Base-by-base conservation (phyloP, 2,797 vertebrate genomes). In the Buceros bicornis region DNA sequence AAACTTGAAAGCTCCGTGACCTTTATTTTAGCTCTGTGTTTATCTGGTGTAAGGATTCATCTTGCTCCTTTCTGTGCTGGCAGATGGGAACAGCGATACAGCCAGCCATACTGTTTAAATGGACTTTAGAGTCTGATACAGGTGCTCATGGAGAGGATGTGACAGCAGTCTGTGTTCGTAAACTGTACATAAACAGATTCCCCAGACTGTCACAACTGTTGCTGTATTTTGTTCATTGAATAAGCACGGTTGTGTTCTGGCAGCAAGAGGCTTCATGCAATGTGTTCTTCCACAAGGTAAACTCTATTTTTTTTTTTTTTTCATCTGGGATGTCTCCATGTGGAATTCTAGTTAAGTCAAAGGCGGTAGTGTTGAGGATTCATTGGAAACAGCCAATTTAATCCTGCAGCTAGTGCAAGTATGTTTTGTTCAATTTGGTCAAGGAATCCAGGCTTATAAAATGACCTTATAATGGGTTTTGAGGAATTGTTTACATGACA, bases 391-490 rank as follows among this genome's bases (percentile, higher is more conserved):
- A 79, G 70, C 22, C 70, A 78, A 22, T 84, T 83, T 82, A 90
- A 93, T 96, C 58, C 87, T 79, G n/a, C 19, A 66, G 87, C 65
- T 84, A 90, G 50, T 17, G 12, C 58, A 87, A 95, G 43, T 77
- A 40, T 89, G 56, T 81, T 88, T 95, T 94, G 53, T 95, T 94
- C 80, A 47, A 66, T 69, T 89, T 20, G 19, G 33, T 89, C 82
- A 83, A 93, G 66, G 43, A 91, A 96, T 57, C n/a, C 54, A 91
- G 77, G 51, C 51, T 93, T 84, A 78, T 79, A 58, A 87, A 82
- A 72, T 79, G 60, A 89, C 94, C 82, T 91, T 85, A 92, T 95
- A 96, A 93, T 78, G 91, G 57, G 31, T 95, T 97, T 95, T 92
- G 76, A 93, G 92, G 86, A 94, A 86, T 93, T 95, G 81, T 95